These are phyloP conservation scores for Hemicordylus capensis DNA, from an alignment of 2,113 vertebrate species.

Conservation along the genomic window DNA sequence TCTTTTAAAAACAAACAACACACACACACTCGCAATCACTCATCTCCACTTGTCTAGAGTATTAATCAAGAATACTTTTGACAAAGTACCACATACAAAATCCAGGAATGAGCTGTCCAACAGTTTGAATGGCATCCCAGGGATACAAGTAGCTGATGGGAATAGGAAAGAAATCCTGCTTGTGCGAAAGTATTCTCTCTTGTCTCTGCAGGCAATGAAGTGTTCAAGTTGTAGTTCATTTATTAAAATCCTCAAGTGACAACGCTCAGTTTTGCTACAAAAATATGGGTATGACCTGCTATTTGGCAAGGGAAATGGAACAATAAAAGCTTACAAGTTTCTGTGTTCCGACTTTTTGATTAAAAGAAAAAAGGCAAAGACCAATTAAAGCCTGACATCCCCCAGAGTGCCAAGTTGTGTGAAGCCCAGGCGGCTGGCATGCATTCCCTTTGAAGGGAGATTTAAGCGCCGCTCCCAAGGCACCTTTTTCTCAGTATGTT, in stretches of 20 bases:
- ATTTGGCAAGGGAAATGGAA: neutral
- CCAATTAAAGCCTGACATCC: conserved; percentile 40
- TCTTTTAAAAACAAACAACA: neutral
- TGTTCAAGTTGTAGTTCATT: neutral
- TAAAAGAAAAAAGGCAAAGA: conserved; percentile 30
- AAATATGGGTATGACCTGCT: conserved; percentile 1
- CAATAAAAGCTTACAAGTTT: neutral
- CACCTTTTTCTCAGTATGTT: conserved; percentile 34
- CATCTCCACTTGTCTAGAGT: neutral
- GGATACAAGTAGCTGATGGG: neutral
- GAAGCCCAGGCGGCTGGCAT: conserved; percentile 32
- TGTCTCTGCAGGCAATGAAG: neutral
- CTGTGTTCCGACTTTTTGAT: conserved; percentile 38
- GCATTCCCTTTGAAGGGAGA: conserved; percentile 50
- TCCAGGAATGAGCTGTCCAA: neutral
- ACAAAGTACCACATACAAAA: neutral
- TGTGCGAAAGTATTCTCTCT: neutral
- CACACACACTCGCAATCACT: too few relatives aligned
- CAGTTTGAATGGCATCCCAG: neutral
- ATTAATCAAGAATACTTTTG: neutral
- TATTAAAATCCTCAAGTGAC: neutral
- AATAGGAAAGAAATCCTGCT: neutral
- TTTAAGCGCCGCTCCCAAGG: conserved; percentile 44
- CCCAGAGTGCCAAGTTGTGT: conserved; percentile 26
- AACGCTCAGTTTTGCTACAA: neutral